Evolutionary conservation across 2,113 vertebrate genomes (phyloP).

Genomic region (Uropsilus gracilis): DNA sequence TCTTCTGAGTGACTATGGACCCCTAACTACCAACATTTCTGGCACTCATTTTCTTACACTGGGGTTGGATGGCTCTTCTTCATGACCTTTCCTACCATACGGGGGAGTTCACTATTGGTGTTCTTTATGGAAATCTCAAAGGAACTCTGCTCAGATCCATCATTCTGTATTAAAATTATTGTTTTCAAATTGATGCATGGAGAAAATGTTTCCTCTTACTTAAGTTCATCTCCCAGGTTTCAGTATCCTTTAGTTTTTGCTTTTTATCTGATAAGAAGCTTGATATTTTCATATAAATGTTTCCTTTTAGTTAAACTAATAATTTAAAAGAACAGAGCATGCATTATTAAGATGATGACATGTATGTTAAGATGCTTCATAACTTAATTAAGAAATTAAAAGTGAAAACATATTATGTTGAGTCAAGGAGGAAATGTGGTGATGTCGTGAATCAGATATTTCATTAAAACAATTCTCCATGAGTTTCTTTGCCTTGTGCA

Average conservation of each 20-base stretch:
- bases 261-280: not conserved
- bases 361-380: not conserved
- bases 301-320: not conserved
- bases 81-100: not conserved
- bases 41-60: not conserved
- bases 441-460: slow-evolving; percentile 42
- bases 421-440: not conserved
- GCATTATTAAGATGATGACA: slow-evolving; percentile 17
- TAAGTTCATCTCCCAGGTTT: not conserved
- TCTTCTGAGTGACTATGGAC: not conserved
- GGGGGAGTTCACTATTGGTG: rapidly evolving
- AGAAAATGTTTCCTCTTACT: not conserved
- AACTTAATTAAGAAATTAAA: slow-evolving; percentile 56
- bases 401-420: slow-evolving; percentile 58
- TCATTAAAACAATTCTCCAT: slow-evolving; percentile 39
- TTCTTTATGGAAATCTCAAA: not conserved
- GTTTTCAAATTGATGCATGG: not conserved
- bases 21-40: not conserved
- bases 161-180: not conserved
- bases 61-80: not conserved
- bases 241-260: not conserved
- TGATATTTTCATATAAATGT: not conserved
- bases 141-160: not conserved
- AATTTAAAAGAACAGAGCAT: not conserved
- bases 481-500: not conserved